Base-by-base conservation (phyloP, 2,113 vertebrate genomes). In the Chionomys nivalis region DNA sequence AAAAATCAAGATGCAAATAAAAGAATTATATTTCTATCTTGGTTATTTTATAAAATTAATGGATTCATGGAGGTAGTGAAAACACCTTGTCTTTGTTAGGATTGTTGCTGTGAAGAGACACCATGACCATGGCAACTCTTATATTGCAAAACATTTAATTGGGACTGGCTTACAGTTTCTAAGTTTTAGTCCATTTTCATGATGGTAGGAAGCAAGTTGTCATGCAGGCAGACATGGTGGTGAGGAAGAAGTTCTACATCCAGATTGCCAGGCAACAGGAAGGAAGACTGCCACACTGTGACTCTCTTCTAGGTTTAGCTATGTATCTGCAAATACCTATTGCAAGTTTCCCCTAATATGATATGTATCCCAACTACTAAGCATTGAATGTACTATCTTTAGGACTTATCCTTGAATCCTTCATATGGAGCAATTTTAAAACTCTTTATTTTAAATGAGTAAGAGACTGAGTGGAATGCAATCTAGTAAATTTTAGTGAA, bases 371-470 rank as follows among this genome's bases (percentile, higher is more conserved):
- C 23, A 87, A 26, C 14, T 52, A 70, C 8, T 5, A n/a, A 49
- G 24, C 61, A 47, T 2, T 36, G 47, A 61, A 49, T 3, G 65
- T n/a, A 65, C n/a, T 44, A 44, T 75, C 9, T 82, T 42, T 92
- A 33, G 3, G 0, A 16, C 28, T 0, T 23, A 66, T 3, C 3
- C 33, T 33, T 81, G 3, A 2, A 92, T 49, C 6, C 4, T 13
- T 14, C 31, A 0, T 44, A 3, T 44, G 26, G 47, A 75, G 88
- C 9, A 39, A 83, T 58, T 81, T n/a, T 82, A 63, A 49, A 73
- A n/a, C 19, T 49, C 39, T 42, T 12, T 55, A 65, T 42, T 95
- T 66, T 82, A 61, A 87, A 77, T n/a, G 44, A 14, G 52, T 76
- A 26, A 72, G 26, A 26, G 28, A 55, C 47, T 24, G 16, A 65